Evolutionary conservation across 1,140 invertebrate genomes (phyloP).

Genomic region (Sitobion miscanthi): DNA sequence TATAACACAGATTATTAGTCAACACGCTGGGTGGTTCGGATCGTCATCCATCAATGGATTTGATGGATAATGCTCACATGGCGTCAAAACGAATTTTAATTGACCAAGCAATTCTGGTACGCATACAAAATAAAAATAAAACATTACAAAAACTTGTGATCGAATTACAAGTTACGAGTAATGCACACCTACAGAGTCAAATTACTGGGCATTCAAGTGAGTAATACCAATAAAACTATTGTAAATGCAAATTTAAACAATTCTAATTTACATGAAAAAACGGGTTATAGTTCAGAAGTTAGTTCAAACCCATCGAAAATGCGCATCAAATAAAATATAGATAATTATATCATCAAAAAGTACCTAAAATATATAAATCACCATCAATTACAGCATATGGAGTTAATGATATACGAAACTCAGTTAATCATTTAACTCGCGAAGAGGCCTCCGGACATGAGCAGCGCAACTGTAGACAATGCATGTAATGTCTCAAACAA

Average conservation of each 20-base stretch:
- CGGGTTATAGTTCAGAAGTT: neutral
- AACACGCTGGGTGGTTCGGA: neutral
- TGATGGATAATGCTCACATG: too few relatives aligned
- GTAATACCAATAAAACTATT: neutral
- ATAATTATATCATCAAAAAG: too few relatives aligned
- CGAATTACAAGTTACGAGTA: neutral
- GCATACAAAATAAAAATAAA: neutral
- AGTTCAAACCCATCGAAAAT: neutral
- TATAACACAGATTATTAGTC: neutral
- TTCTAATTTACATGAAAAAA: slow-evolving; percentile 43
- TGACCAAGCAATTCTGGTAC: neutral
- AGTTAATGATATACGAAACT: too few relatives aligned
- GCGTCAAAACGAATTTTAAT: neutral
- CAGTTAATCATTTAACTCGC: too few relatives aligned
- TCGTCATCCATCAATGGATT: neutral
- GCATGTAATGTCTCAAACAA: too few relatives aligned
- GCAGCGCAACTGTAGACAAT: too few relatives aligned
- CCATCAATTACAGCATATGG: too few relatives aligned
- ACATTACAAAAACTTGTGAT: neutral
- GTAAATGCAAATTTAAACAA: neutral
- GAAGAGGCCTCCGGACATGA: too few relatives aligned
- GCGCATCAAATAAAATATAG: too few relatives aligned
- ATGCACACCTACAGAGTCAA: neutral
- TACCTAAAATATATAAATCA: too few relatives aligned
- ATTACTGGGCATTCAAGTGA: neutral